Base-by-base conservation (phyloP, 2,888 invertebrate species). In the Cartodere bifasciata region DNA sequence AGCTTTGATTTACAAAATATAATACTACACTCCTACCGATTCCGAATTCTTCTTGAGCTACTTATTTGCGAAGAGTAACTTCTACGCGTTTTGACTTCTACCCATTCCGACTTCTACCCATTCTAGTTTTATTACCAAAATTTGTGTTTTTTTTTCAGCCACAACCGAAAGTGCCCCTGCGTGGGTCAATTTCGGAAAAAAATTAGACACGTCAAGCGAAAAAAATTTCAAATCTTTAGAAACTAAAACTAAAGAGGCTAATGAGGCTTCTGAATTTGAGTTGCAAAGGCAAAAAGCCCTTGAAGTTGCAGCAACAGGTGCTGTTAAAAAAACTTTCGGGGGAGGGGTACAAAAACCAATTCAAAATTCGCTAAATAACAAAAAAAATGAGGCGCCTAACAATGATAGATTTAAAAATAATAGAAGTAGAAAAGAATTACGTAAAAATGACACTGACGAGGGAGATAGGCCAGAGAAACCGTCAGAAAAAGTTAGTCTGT, bases 151-250 rank as follows among this genome's bases (percentile, higher is more conserved):
- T 20, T 25, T 35, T 32, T 20, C 68, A 31, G 69, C 69, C 4
- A 71, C 68, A 32, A 77, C 81, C 44, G 83, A 82, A 38, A 85
- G 84, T 1, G 87, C 90, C 2, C 90, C 86, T 23, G 78, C 83
- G 21, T 92, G 91, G 87, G 86, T 90, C 45, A 80, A 88, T 17
- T 91, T 92, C 63, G 91, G 91, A 0, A 76, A 81, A 48, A 76
- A 73, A 49, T 68, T 85, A 31, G 64, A 75, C 44, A 66, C 68
- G 57, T 67, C 4, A 52, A 57, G 16, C 58, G 62, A 68, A 22
- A 74, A 77, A 37, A 70, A 70, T 46, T 84, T 84, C 39, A 84
- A 82, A 52, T 77, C 81, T 35, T 55, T 82, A 14, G 64, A 64
- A 35, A 65, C 64, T 28, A 68, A 68, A 29, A 61, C 63, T 6